phyloP scores from a whole-genome alignment of 2,888 invertebrate genomes.

The Lomographa bimaculata region DNA sequence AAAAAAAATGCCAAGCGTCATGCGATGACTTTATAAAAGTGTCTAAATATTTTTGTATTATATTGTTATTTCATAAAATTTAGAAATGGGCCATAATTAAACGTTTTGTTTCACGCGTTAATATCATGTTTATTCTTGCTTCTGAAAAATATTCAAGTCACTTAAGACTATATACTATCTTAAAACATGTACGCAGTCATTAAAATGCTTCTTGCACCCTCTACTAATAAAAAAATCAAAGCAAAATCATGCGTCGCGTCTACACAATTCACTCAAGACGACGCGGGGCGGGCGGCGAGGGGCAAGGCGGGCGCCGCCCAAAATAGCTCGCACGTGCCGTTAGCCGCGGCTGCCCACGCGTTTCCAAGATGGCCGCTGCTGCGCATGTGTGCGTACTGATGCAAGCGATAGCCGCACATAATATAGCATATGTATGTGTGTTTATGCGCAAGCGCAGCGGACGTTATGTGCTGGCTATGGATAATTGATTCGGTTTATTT shows the following conservation, averaged over 20 bases:
- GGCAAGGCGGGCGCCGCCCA: conserved; percentile 58
- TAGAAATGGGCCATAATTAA: too few relatives aligned
- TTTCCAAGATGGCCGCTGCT: conserved; percentile 76
- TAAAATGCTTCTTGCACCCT: conserved; percentile 17
- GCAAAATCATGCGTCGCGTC: conserved; percentile 45
- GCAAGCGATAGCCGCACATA: conserved; percentile 46
- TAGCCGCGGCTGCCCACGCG: conserved; percentile 76
- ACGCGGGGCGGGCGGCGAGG: conserved; percentile 60
- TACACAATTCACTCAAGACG: conserved; percentile 44
- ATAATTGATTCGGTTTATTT: conserved; percentile 24
- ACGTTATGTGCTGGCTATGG: conserved; percentile 18
- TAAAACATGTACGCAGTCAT: conserved; percentile 5
- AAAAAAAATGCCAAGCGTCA: too few relatives aligned
- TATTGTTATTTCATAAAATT: too few relatives aligned
- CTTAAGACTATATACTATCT: too few relatives aligned
- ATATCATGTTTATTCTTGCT: too few relatives aligned
- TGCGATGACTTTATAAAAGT: too few relatives aligned
- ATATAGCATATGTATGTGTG: conserved; percentile 4
- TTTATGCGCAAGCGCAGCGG: conserved; percentile 21
- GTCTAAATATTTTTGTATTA: too few relatives aligned
- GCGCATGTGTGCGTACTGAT: conserved; percentile 50
- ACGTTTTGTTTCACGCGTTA: too few relatives aligned
- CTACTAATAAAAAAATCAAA: conserved; percentile 33
- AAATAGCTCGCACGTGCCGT: conserved; percentile 82
- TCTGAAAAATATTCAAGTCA: too few relatives aligned